Percentiles rank a stretch among this genome's conserved stretches.
Evolutionary conservation across 2,113 vertebrate genomes (phyloP).

Genomic region (Lucifuga dentata): DNA sequence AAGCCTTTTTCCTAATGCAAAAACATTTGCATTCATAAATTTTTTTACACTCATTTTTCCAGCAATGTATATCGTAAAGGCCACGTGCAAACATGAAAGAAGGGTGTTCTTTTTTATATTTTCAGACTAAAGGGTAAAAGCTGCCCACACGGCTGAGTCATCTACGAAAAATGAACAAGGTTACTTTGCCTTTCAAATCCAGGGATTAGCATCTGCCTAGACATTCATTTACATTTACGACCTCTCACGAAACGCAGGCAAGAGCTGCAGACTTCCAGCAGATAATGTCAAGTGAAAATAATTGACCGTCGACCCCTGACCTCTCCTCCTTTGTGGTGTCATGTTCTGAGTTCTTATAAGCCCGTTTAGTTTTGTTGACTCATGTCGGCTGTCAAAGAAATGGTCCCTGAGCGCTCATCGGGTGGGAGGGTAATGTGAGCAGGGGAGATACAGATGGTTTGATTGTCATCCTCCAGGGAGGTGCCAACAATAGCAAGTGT

Average conservation of each 20-base stretch:
- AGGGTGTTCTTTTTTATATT: background rate
- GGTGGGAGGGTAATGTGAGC: conserved; percentile 70
- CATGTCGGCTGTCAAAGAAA: conserved; percentile 67
- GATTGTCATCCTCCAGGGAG: conserved; percentile 69
- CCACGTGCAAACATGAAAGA: background rate
- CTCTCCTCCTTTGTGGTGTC: conserved; percentile 49
- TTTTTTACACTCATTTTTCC: background rate
- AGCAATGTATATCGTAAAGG: background rate
- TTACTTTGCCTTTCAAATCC: conserved; percentile 71
- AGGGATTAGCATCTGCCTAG: conserved; percentile 10
- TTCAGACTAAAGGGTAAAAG: background rate
- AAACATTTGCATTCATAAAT: conserved; percentile 70
- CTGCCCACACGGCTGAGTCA: background rate
- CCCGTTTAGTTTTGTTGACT: conserved; percentile 72
- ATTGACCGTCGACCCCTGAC: conserved; percentile 59
- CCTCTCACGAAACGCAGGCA: conserved; percentile 16
- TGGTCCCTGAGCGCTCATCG: conserved; percentile 61
- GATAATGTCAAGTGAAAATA: conserved; percentile 25
- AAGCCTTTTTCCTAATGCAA: conserved; percentile 74
- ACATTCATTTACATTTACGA: conserved; percentile 53
- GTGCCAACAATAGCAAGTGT: conserved; percentile 61
- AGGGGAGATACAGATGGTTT: conserved; percentile 68
- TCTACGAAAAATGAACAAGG: conserved; percentile 1
- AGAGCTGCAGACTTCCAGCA: conserved; percentile 17
- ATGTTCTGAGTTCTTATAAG: conserved; percentile 56